Conservation (phyloP, 2,797 vertebrate genomes). For the Crenuchus spilurus region DNA sequence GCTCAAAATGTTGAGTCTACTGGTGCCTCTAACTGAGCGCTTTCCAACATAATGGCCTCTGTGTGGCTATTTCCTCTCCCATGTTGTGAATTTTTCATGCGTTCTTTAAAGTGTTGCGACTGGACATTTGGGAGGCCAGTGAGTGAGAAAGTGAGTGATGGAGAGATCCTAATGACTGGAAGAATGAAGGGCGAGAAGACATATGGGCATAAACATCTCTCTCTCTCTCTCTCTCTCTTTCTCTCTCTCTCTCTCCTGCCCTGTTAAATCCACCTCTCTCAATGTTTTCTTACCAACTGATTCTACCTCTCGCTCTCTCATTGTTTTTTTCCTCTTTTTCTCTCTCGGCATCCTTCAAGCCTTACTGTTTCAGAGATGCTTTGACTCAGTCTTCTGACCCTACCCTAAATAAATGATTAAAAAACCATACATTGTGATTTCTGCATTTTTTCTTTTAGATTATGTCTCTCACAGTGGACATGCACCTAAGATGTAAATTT, state of each 20-base stretch:
- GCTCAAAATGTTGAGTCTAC: background rate
- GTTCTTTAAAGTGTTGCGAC: conserved; percentile 41
- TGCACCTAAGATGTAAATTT: too few species aligned
- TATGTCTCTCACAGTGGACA: too few species aligned
- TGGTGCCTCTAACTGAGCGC: conserved; percentile 49
- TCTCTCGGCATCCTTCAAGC: background rate
- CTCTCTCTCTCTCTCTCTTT: background rate
- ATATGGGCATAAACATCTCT: background rate
- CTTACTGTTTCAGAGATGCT: background rate
- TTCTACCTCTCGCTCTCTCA: background rate
- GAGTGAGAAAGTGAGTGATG: conserved; percentile 50
- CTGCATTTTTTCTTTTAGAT: too few species aligned
- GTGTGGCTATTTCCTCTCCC: conserved; percentile 53
- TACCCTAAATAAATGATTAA: too few species aligned
- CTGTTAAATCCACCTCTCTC: accelerated
- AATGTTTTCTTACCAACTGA: background rate
- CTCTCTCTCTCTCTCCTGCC: background rate
- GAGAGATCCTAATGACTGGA: conserved; percentile 64
- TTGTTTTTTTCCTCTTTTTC: background rate
- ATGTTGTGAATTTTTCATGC: conserved; percentile 67
- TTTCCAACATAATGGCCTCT: conserved; percentile 61
- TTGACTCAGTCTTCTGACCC: too few species aligned
- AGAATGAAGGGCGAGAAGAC: conserved; percentile 36
- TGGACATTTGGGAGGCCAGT: conserved; percentile 53
- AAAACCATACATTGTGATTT: too few species aligned